Conservation (phyloP, 2,797 vertebrate genomes). For the Rhadinocentrus ornatus region DNA sequence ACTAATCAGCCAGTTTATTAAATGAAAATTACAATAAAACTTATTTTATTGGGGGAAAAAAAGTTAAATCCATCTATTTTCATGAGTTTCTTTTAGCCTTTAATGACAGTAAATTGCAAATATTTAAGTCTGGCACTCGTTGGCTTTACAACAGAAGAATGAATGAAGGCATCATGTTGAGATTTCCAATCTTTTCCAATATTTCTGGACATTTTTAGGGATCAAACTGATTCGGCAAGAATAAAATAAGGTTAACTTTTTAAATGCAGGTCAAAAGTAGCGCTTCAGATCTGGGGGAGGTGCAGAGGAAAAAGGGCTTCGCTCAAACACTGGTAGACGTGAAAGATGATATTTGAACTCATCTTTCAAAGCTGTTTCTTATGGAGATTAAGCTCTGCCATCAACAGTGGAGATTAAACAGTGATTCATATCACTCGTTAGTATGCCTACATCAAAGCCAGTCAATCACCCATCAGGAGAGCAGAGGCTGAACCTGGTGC, state of each 20-base stretch:
- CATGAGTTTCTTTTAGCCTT: neutral
- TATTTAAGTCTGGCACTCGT: too few relatives aligned
- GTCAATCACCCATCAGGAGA: conserved; percentile 25
- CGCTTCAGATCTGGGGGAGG: neutral
- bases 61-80: too few relatives aligned
- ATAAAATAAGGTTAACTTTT: neutral
- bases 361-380: conserved; percentile 9
- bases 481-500: conserved; percentile 34
- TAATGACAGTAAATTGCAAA: neutral
- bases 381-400: conserved; percentile 14
- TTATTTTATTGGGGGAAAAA: neutral
- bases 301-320: neutral
- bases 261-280: conserved; percentile 6
- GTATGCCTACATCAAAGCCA: conserved; percentile 32
- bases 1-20: neutral
- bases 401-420: conserved; percentile 14
- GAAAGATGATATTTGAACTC: conserved; percentile 25
- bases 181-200: neutral
- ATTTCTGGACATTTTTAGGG: neutral
- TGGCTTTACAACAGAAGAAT: neutral
- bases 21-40: neutral
- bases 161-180: neutral
- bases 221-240: neutral
- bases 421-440: conserved; percentile 8
- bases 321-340: conserved; percentile 4